Evolutionary conservation across 2,888 invertebrate genomes (phyloP).

Genomic region (Epistrophe eligans): DNA sequence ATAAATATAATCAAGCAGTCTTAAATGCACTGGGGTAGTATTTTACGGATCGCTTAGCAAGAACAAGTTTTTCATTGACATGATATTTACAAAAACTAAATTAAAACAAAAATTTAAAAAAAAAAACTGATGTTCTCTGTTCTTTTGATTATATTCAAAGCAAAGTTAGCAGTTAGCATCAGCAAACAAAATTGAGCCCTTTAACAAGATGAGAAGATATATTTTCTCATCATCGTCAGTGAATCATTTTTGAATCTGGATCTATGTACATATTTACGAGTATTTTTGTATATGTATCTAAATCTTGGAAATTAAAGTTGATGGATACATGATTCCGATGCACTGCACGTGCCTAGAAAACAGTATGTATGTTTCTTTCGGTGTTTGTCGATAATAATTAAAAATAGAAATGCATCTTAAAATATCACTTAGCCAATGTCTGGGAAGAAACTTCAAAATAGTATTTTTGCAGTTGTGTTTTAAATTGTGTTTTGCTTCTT

Average conservation of each 20-base stretch:
- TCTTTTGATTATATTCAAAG: constrained; percentile 45
- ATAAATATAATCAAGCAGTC: constrained; percentile 27
- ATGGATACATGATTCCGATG: constrained; percentile 22
- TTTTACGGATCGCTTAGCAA: constrained; percentile 63
- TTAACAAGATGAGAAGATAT: constrained; percentile 53
- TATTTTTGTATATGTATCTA: constrained; percentile 24
- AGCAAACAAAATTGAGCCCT: constrained; percentile 56
- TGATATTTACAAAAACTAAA: constrained; percentile 40
- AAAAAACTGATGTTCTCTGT: constrained; percentile 35
- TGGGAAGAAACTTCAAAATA: constrained; percentile 38
- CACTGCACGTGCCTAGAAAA: constrained; percentile 46
- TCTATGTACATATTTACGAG: neutral
- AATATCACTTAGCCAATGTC: constrained; percentile 49
- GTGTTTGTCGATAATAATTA: constrained; percentile 40
- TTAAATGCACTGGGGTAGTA: constrained; percentile 56
- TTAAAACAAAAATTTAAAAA: neutral
- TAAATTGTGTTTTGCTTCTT: constrained; percentile 14
- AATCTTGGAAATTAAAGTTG: constrained; percentile 24
- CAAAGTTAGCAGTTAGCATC: constrained; percentile 12
- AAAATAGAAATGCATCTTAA: constrained; percentile 68
- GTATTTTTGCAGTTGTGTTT: constrained; percentile 32
- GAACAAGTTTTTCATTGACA: constrained; percentile 72
- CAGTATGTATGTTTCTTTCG: constrained; percentile 8
- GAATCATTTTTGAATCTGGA: constrained; percentile 56
- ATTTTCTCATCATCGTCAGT: constrained; percentile 43